A percentile compares a stretch with the other conserved stretches of the same genome.
phyloP scores from a whole-genome alignment of 2,888 invertebrate species.

The Lycia hirtaria region DNA sequence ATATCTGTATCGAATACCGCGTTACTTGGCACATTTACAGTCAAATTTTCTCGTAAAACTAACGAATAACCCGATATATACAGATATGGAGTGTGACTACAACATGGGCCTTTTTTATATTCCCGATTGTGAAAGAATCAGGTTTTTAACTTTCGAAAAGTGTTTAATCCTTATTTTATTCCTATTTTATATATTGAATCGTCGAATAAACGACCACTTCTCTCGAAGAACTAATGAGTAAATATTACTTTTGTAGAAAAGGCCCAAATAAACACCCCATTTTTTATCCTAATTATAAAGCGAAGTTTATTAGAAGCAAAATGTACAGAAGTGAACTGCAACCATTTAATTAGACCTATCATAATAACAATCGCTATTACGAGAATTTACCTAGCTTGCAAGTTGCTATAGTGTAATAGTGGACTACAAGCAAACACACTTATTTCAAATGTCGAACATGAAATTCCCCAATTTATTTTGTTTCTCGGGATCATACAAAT shows the following conservation, averaged over 20 bases:
- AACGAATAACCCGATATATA: constrained; percentile 59
- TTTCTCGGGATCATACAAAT: too few relatives aligned
- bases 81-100: constrained; percentile 79
- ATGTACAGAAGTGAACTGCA: not conserved
- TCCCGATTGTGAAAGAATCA: too few relatives aligned
- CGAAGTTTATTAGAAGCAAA: not conserved
- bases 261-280: constrained; percentile 44
- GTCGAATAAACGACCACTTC: too few relatives aligned
- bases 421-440: too few relatives aligned
- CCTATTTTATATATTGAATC: too few relatives aligned
- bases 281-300: constrained; percentile 1
- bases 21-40: constrained; percentile 64
- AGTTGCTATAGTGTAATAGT: too few relatives aligned
- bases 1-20: constrained; percentile 76
- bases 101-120: constrained; percentile 66
- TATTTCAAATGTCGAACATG: too few relatives aligned
- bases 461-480: too few relatives aligned
- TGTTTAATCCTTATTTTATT: too few relatives aligned
- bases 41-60: constrained; percentile 77
- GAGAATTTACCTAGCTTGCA: not conserved
- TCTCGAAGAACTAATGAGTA: not conserved
- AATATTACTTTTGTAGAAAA: constrained; percentile 46
- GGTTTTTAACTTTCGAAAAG: too few relatives aligned
- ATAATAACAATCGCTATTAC: not conserved
- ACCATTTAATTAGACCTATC: not conserved